Evolutionary conservation across 1,140 invertebrate genomes (phyloP).

Genomic region (Polyergus mexicanus): DNA sequence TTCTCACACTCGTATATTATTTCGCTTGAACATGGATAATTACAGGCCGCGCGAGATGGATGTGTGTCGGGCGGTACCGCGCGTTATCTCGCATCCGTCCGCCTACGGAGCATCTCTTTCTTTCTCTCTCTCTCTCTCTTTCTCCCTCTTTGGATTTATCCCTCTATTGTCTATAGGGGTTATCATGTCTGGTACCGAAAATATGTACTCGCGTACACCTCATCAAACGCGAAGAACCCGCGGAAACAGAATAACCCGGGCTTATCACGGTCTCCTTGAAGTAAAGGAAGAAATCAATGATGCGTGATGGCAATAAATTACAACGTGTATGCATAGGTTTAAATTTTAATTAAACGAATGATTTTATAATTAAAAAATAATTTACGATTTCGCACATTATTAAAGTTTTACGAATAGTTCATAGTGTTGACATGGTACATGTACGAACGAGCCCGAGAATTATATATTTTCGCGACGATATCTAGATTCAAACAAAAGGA

Average conservation of each 20-base stretch:
- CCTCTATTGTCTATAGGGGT: conserved; percentile 74
- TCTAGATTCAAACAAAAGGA: neutral
- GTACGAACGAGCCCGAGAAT: neutral
- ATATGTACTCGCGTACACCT: conserved; percentile 53
- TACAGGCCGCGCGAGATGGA: conserved; percentile 80
- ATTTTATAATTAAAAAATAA: neutral
- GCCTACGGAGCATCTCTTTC: conserved; percentile 73
- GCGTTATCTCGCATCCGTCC: conserved; percentile 77
- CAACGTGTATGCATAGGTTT: neutral
- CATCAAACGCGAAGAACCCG: conserved; percentile 19
- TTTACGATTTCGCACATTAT: neutral
- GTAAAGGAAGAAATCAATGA: neutral
- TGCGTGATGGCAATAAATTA: neutral
- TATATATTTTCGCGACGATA: neutral
- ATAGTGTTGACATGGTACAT: neutral
- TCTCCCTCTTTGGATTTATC: conserved; percentile 68
- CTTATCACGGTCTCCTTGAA: conserved; percentile 12
- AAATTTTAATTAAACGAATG: neutral
- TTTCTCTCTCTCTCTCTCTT: conserved; percentile 39
- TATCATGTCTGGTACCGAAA: conserved; percentile 53
- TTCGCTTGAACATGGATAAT: conserved; percentile 79
- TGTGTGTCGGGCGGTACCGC: conserved; percentile 78
- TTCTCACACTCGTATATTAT: conserved; percentile 50
- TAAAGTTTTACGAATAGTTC: neutral
- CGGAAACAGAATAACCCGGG: conserved; percentile 9